These are phyloP conservation scores for Lepisosteus osseus DNA, from an alignment of 2,113 vertebrate genomes.

Conservation along the genomic window DNA sequence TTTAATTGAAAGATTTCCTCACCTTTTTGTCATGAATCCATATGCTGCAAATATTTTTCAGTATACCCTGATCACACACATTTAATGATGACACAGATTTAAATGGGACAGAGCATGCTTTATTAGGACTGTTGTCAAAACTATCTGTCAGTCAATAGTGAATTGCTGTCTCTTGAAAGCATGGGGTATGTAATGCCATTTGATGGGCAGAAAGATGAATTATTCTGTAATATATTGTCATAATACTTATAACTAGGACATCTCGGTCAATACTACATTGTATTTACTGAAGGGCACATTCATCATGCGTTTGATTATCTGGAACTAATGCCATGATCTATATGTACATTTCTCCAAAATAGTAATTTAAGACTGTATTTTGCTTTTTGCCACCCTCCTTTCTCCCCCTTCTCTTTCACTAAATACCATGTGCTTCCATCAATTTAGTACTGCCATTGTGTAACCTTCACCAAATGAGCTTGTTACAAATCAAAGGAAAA, in stretches of 20 bases:
- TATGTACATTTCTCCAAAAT: too few relatives aligned
- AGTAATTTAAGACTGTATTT: too few relatives aligned
- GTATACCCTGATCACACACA: neutral
- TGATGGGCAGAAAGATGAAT: slow-evolving; percentile 2
- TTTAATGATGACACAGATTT: neutral
- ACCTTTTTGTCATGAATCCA: too few relatives aligned
- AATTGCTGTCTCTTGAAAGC: neutral
- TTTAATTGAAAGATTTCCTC: too few relatives aligned
- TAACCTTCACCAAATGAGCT: too few relatives aligned
- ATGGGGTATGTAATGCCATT: neutral
- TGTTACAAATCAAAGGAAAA: too few relatives aligned
- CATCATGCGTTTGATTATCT: neutral
- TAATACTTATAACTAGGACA: slow-evolving; percentile 4
- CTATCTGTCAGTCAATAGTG: neutral
- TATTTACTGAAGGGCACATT: neutral
- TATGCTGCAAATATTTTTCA: too few relatives aligned
- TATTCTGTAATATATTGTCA: neutral
- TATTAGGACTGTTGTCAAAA: neutral
- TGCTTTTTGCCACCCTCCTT: too few relatives aligned
- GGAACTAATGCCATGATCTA: neutral
- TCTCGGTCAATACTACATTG: slow-evolving; percentile 4
- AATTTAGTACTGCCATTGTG: too few relatives aligned
- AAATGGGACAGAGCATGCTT: neutral
- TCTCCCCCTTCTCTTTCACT: too few relatives aligned
- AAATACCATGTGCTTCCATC: too few relatives aligned